Evolutionary conservation across 2,888 invertebrate genomes (phyloP).

Genomic region (Acanthococcus lagerstroemiae): DNA sequence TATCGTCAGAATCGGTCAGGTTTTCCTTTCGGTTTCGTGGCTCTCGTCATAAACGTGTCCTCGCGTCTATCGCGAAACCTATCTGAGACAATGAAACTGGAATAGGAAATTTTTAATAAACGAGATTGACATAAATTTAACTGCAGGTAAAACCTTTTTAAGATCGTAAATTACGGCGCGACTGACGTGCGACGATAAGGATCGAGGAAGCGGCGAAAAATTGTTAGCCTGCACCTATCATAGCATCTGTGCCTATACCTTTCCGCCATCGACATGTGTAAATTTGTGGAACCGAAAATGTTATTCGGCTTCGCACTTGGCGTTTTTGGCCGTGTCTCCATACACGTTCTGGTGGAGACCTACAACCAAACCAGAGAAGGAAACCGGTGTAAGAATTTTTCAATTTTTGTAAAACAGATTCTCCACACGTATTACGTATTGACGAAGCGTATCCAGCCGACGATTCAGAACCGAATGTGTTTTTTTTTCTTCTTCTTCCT

Average conservation of each 20-base stretch:
- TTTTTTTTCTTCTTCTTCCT: background rate
- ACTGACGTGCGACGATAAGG: background rate
- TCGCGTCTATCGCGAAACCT: background rate
- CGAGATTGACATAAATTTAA: background rate
- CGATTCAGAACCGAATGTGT: too few species aligned
- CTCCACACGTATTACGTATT: constrained; percentile 25
- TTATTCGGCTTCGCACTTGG: background rate
- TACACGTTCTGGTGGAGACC: too few species aligned
- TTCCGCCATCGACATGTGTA: background rate
- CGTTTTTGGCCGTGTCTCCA: too few species aligned
- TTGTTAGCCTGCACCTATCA: too few species aligned
- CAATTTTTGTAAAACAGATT: constrained; percentile 5
- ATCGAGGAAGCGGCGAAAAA: background rate
- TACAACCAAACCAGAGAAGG: background rate
- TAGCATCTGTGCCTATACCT: too few species aligned
- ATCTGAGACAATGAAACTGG: background rate
- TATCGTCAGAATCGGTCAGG: background rate
- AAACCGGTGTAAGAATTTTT: background rate
- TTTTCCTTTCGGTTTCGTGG: background rate
- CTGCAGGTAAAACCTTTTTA: background rate
- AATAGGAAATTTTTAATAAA: background rate
- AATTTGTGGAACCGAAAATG: background rate
- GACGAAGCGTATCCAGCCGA: constrained; percentile 19
- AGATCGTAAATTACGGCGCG: background rate
- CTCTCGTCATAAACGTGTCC: background rate